Conservation (phyloP, 2,888 invertebrate species). For the Ctenicera cuprea region DNA sequence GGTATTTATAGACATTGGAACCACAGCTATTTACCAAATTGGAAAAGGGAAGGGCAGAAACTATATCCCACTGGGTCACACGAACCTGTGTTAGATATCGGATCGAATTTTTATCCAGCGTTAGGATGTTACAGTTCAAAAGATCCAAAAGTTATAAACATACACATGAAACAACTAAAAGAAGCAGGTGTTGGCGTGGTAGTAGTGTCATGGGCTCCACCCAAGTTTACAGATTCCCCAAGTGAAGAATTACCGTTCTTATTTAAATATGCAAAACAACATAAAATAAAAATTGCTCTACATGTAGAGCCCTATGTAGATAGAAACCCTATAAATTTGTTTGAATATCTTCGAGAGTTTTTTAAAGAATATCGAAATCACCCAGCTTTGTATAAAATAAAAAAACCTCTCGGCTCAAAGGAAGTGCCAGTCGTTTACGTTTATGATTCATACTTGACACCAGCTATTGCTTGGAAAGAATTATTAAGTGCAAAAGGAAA, state of each 20-base stretch:
- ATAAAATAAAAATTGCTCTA: conserved; percentile 74
- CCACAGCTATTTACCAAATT: conserved; percentile 66
- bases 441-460: conserved; percentile 78
- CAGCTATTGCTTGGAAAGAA: conserved; percentile 74
- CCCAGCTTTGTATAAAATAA: conserved; percentile 75
- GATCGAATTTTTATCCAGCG: conserved; percentile 74
- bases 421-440: conserved; percentile 76
- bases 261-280: conserved; percentile 68
- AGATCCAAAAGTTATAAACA: conserved; percentile 71
- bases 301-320: conserved; percentile 77
- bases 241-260: conserved; percentile 61
- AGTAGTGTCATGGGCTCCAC: conserved; percentile 76
- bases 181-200: conserved; percentile 74
- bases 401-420: conserved; percentile 62
- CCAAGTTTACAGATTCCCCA: conserved; percentile 67
- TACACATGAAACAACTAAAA: conserved; percentile 74
- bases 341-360: conserved; percentile 71
- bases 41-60: conserved; percentile 68
- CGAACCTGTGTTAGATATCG: conserved; percentile 75
- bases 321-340: conserved; percentile 72
- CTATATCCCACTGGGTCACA: conserved; percentile 73
- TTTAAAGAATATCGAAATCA: conserved; percentile 74
- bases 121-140: conserved; percentile 75
- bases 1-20: conserved; percentile 68
- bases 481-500: conserved; percentile 69